Evolutionary conservation across 2,113 vertebrate species (phyloP).

Genomic region (Cyprinodon variegatus): DNA sequence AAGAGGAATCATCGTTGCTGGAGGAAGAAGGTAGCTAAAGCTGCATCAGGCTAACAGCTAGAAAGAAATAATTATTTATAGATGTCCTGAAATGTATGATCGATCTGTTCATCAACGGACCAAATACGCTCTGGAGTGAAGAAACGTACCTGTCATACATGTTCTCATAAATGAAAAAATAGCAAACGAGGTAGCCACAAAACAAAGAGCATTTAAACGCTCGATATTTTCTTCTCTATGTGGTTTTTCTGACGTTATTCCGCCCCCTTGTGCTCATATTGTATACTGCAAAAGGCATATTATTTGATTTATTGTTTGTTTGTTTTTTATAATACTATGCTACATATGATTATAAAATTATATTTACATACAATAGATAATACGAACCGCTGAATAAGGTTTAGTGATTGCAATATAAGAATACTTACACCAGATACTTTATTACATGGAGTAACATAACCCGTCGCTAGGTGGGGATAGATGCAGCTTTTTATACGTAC

Average conservation of each 20-base stretch:
- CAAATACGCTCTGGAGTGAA: neutral
- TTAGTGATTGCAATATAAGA: neutral
- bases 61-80: neutral
- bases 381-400: neutral
- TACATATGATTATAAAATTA: neutral
- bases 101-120: neutral
- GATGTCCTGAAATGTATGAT: neutral
- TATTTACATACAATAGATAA: neutral
- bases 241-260: neutral
- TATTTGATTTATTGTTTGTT: neutral
- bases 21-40: neutral
- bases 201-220: conserved; percentile 76
- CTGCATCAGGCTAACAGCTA: neutral
- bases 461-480: conserved; percentile 4
- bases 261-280: conserved; percentile 31
- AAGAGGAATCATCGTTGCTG: neutral
- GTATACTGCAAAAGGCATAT: neutral
- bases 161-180: conserved; percentile 54
- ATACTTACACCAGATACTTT: neutral
- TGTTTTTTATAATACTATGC: too few relatives aligned
- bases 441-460: neutral
- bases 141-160: conserved; percentile 76
- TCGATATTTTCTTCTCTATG: neutral
- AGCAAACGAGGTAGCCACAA: conserved; percentile 43
- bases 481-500: neutral